Conservation (phyloP, 2,797 vertebrate species). For the Rousettus madagascariensis region DNA sequence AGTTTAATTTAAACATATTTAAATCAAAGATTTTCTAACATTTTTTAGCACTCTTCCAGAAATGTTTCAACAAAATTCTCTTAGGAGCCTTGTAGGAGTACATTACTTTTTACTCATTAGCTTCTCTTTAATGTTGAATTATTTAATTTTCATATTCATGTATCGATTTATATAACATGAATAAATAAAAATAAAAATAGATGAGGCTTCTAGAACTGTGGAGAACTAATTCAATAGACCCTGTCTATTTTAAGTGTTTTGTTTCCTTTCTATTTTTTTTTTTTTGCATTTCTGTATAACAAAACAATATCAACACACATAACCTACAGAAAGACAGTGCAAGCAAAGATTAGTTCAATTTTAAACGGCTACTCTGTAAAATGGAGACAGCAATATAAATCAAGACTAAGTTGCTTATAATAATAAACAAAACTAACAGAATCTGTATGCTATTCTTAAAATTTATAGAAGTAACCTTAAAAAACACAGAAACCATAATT, state of each 20-base stretch:
- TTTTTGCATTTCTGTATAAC: not conserved
- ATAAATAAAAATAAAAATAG: not conserved
- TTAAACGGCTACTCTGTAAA: not conserved
- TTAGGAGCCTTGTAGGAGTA: not conserved
- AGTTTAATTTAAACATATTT: not conserved
- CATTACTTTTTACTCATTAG: not conserved
- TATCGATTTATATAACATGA: not conserved
- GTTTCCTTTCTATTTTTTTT: not conserved
- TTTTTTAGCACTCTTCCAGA: not conserved
- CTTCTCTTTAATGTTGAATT: not conserved
- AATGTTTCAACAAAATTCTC: not conserved
- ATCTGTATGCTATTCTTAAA: not conserved
- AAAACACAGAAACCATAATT: slow-evolving; percentile 59
- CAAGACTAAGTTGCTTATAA: not conserved
- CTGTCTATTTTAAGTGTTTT: slow-evolving; percentile 9
- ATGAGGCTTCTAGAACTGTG: not conserved
- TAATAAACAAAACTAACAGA: not conserved
- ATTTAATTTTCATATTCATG: not conserved
- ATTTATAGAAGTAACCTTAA: slow-evolving; percentile 37
- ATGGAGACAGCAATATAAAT: not conserved
- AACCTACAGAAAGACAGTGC: not conserved
- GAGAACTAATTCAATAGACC: not conserved
- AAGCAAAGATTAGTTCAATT: not conserved
- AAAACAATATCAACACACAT: not conserved
- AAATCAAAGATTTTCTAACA: not conserved